phyloP scores from a whole-genome alignment of 2,888 invertebrate species.

The Elegia similella region DNA sequence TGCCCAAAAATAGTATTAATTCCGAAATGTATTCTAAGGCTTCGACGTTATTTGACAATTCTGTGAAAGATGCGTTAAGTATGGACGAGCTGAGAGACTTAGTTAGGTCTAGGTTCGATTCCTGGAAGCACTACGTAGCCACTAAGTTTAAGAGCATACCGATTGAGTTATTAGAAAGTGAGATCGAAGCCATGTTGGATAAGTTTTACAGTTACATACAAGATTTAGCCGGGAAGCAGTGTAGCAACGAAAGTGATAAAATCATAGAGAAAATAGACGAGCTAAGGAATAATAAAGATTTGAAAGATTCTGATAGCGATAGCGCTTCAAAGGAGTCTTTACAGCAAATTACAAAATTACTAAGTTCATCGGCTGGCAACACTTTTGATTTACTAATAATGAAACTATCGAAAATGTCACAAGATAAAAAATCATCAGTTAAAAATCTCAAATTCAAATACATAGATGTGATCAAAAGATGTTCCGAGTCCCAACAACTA shows the following conservation, averaged over 20 bases:
- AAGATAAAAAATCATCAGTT: conserved; percentile 55
- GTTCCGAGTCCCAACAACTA: conserved; percentile 59
- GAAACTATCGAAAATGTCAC: conserved; percentile 58
- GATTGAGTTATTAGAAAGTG: conserved; percentile 55
- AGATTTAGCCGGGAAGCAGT: conserved; percentile 56
- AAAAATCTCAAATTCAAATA: conserved; percentile 67
- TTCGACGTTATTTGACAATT: conserved; percentile 58
- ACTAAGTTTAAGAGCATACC: conserved; percentile 64
- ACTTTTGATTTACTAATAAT: conserved; percentile 65
- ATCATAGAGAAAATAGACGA: conserved; percentile 61
- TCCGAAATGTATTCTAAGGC: conserved; percentile 61
- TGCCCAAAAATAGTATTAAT: conserved; percentile 50
- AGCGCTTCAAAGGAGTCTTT: conserved; percentile 55
- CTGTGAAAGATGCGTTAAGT: conserved; percentile 61
- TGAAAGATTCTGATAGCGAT: conserved; percentile 43
- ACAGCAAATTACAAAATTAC: conserved; percentile 54
- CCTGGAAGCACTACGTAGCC: conserved; percentile 63
- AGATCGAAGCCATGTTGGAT: conserved; percentile 62
- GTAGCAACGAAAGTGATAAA: conserved; percentile 46
- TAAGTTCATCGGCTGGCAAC: conserved; percentile 56
- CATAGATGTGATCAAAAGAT: conserved; percentile 58
- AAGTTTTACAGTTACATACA: conserved; percentile 67
- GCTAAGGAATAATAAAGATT: conserved; percentile 40
- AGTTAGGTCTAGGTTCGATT: conserved; percentile 55
- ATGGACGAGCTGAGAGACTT: conserved; percentile 63